Base-by-base conservation (phyloP, 2,797 vertebrate species). In the Ptychobarbus kaznakovi region DNA sequence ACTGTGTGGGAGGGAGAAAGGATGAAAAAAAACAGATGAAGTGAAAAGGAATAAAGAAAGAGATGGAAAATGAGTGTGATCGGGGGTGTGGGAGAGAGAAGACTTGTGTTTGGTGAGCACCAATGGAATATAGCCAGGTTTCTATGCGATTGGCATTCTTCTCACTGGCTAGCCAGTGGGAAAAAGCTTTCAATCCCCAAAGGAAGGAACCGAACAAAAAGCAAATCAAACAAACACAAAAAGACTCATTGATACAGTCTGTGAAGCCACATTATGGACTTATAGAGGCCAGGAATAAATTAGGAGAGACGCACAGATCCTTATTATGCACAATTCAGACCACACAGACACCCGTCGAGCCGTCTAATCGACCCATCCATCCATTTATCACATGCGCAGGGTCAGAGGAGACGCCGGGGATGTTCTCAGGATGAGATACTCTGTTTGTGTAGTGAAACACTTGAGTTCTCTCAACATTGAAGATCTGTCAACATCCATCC, bases 141-240 rank as follows among this genome's bases (percentile, higher is more conserved):
- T 93, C 93, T 93, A 94, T 86, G 87, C 86, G 93, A 96, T 96
- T 96, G 94, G 94, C 93, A 96, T 95, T 96, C 95, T 91, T 91
- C 94, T 95, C 95, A 95, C 95, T 95, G 92, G 91, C 92, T 85
- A 87, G 93, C 93, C 90, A 92, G 92, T 92, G 93, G 91, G 89
- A 93, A 94, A 53, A 92, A 91, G 87, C 92, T 92, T 94, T 95
- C 95, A 94, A 95, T 87, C 92, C 78, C 90, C 40, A 88, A 93
- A 89, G 90, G 88, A 93, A 90, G 92, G 91, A 86, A 88, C 88
- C 90, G 88, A 94, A 93, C 94, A 94, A 95, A 92, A 92, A 91
- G 85, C 88, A 94, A 95, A 94, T 94, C 92, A 94, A 94, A 95
- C 92, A 94, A 94, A 94, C 81, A 91, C 93, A 95, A 93, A 94